Evolutionary conservation across 2,888 invertebrate species (phyloP).

Genomic region (Amitus sp.): DNA sequence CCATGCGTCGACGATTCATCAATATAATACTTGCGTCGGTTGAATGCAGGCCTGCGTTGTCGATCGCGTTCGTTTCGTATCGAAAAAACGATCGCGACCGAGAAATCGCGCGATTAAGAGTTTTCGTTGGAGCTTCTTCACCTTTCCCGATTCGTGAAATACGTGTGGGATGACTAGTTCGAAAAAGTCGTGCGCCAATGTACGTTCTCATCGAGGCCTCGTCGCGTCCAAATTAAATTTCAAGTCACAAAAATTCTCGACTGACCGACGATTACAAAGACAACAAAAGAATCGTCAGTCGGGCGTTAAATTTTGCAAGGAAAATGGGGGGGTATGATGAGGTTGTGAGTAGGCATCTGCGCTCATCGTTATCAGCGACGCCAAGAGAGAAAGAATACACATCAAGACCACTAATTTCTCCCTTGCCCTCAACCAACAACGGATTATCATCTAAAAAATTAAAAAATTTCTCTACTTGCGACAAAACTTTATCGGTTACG

Average conservation of each 20-base stretch:
- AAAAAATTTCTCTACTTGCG: constrained; percentile 1
- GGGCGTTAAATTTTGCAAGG: background rate
- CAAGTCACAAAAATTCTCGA: background rate
- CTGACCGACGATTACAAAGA: background rate
- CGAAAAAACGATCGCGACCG: background rate
- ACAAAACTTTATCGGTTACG: background rate
- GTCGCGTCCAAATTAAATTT: background rate
- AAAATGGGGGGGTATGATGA: background rate
- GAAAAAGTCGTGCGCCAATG: background rate
- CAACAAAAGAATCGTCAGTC: background rate
- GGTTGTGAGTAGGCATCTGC: background rate
- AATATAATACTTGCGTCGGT: background rate
- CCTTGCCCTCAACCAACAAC: background rate
- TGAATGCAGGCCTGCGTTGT: background rate
- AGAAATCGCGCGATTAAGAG: background rate
- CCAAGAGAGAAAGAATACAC: background rate
- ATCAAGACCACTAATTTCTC: constrained; percentile 5
- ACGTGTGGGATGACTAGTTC: background rate
- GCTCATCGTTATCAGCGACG: background rate
- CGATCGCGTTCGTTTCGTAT: background rate
- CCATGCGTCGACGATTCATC: background rate
- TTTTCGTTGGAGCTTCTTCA: background rate
- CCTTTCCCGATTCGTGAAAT: background rate
- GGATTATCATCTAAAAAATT: background rate
- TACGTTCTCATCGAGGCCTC: too few relatives aligned